Evolutionary conservation across 2,113 vertebrate genomes (phyloP).

Genomic region (Boulengeromyrus knoepffleri): DNA sequence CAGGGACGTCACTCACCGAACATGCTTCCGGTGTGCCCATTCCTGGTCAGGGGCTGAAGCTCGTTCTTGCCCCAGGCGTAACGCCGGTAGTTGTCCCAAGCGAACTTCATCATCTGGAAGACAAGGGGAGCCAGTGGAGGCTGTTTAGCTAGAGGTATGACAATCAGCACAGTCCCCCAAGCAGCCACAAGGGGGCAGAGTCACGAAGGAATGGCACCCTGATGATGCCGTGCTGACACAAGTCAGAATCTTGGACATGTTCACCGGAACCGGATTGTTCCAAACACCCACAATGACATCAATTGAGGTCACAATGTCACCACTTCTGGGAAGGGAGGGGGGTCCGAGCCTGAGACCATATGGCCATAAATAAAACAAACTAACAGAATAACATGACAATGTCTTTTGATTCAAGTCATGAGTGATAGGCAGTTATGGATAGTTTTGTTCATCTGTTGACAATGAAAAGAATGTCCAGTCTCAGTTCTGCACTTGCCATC

Average conservation of each 20-base stretch:
- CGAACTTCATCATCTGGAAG: slow-evolving; percentile 95
- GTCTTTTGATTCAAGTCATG: neutral
- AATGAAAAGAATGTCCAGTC: neutral
- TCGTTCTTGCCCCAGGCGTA: slow-evolving; percentile 92
- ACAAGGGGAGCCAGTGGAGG: neutral
- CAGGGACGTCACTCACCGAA: slow-evolving; percentile 76
- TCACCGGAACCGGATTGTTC: neutral
- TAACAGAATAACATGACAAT: neutral
- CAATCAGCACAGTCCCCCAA: neutral
- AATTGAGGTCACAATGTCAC: neutral
- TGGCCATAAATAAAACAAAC: slow-evolving; percentile 28
- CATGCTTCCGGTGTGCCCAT: slow-evolving; percentile 88
- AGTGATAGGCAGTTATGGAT: neutral
- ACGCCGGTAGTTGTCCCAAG: slow-evolving; percentile 90
- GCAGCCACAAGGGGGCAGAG: neutral
- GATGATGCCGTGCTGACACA: neutral
- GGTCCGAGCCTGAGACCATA: slow-evolving; percentile 22
- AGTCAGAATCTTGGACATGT: neutral
- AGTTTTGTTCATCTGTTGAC: neutral
- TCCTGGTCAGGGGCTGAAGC: slow-evolving; percentile 80
- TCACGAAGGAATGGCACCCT: neutral
- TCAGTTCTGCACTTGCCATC: neutral
- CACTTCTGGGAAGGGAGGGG: neutral
- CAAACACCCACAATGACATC: neutral
- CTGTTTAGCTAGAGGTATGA: neutral